Base-by-base conservation (phyloP, 2,113 vertebrate genomes). In the Pholis gunnellus region DNA sequence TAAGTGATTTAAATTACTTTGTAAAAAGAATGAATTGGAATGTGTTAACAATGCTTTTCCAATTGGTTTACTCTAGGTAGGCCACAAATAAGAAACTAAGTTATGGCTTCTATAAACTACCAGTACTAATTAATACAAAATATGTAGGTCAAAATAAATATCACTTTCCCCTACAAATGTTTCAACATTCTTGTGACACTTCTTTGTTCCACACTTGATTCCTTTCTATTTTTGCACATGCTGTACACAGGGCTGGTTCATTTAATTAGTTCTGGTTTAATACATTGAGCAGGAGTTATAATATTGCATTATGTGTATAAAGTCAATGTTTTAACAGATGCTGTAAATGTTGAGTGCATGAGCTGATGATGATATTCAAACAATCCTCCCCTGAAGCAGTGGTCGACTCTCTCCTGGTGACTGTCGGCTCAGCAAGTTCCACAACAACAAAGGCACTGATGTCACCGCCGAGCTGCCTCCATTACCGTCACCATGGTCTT, bases 381-480 rank as follows among this genome's bases (percentile, higher is more conserved):
- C 96, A 70, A 96, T 91, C 50, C 95, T 94, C 50, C 96, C 94
- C 31, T 95, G 95, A 78, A 99, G 96, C 70, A 99, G 94, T 0
- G 97, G 97, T 8, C 96, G 96, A 77, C 91, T 97, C 78, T 99
- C 97, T 6, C 96, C 95, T 13, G 81, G 79, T 18, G 93, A 92
- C 29, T 92, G 92, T 52, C 94, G 88, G 50, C 90, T 94, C 76
- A 97, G 94, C 60, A 96, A 72, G 71, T 90, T 95, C 91, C 95
- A 97, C 84, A 98, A 84, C 77, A 96, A 89, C 85, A 97, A 83
- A 59, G 96, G 95, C 31, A 96, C 91, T 2, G 93, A 93, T 6
- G 94, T 91, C 2, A 95, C 64, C 0, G 75, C 83, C 1, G 95
- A 83, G 93, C 93, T 92, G 66, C 83, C 83, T 15, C 79, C 72